These are phyloP conservation scores for Sarcophaga bullata DNA, from an alignment of 1,140 invertebrate genomes.

Conservation along the genomic window DNA sequence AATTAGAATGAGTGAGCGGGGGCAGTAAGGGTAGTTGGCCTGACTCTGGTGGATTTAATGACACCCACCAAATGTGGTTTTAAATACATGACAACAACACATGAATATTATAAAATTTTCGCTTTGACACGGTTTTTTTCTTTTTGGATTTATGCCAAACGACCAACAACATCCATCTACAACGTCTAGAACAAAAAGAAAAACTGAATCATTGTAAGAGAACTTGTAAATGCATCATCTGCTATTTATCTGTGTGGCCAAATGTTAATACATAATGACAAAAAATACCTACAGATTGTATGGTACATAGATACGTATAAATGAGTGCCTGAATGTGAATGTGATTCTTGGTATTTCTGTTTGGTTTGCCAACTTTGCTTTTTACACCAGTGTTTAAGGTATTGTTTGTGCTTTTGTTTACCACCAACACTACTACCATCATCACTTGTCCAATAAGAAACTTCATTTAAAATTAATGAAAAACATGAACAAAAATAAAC, in stretches of 20 bases:
- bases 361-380: too few relatives aligned
- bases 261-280: not conserved
- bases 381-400: not conserved
- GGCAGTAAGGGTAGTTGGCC: not conserved
- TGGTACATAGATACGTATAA: too few relatives aligned
- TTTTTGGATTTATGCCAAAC: constrained; percentile 25
- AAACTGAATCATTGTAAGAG: too few relatives aligned
- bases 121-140: constrained; percentile 29
- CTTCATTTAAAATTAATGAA: constrained; percentile 39
- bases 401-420: not conserved
- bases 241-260: constrained; percentile 14
- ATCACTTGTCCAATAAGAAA: not conserved
- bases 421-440: not conserved
- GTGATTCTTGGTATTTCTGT: too few relatives aligned
- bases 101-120: not conserved
- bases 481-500: not conserved
- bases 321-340: too few relatives aligned
- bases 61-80: constrained; percentile 21
- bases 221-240: not conserved
- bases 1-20: not conserved
- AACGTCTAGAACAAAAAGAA: too few relatives aligned
- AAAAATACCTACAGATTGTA: too few relatives aligned
- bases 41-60: not conserved
- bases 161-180: not conserved
- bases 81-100: not conserved